These are phyloP conservation scores for Contarinia nasturtii DNA, from an alignment of 1,140 invertebrate species.

Conservation along the genomic window DNA sequence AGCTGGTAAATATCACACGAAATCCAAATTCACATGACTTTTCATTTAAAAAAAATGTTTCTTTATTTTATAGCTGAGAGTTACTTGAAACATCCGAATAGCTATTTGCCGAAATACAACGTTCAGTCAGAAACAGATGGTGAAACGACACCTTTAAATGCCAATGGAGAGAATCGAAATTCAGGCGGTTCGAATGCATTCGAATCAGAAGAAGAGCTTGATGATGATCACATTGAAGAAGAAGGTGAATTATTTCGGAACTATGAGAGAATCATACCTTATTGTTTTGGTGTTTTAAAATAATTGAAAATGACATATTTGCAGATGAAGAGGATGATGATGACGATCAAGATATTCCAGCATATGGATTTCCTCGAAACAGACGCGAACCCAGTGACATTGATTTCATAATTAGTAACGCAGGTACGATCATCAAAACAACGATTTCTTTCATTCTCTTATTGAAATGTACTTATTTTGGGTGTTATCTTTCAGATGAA, in stretches of 20 bases:
- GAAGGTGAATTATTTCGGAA: slow-evolving; percentile 24
- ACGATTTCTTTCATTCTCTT: background rate
- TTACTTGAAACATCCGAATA: slow-evolving; percentile 64
- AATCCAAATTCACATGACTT: background rate
- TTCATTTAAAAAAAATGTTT: background rate
- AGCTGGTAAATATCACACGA: slow-evolving; percentile 22
- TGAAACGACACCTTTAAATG: slow-evolving; percentile 30
- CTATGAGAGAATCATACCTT: too few relatives aligned
- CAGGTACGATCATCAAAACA: slow-evolving; percentile 2
- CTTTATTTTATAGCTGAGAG: slow-evolving; percentile 32
- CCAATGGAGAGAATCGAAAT: slow-evolving; percentile 22
- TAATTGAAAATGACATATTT: too few relatives aligned
- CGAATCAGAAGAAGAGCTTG: slow-evolving; percentile 20
- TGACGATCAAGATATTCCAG: slow-evolving; percentile 13
- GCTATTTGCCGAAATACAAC: slow-evolving; percentile 61
- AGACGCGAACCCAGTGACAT: slow-evolving; percentile 7
- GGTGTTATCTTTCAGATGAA: slow-evolving; percentile 32
- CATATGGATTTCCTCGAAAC: slow-evolving; percentile 5
- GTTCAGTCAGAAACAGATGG: slow-evolving; percentile 46
- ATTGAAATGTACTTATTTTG: background rate
- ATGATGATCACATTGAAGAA: slow-evolving; percentile 22
- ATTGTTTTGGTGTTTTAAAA: too few relatives aligned
- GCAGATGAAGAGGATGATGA: too few relatives aligned
- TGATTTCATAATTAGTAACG: slow-evolving; percentile 3
- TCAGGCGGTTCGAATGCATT: slow-evolving; percentile 20